Evolutionary conservation across 2,113 vertebrate species (phyloP).

Genomic region (Oophaga pumilio): DNA sequence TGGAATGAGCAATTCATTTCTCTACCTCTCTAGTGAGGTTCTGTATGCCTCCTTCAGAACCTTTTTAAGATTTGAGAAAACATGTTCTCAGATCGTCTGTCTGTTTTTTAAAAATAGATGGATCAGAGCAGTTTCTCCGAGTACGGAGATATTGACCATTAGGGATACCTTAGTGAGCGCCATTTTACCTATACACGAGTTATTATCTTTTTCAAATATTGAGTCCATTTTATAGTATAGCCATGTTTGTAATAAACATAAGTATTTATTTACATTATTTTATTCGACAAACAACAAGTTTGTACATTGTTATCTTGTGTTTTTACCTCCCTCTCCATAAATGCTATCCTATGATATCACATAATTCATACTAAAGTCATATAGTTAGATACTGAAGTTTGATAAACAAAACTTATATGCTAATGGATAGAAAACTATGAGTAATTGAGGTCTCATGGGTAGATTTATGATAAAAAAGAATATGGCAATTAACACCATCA

Average conservation of each 20-base stretch:
- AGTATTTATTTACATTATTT: not conserved
- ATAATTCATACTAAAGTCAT: not conserved
- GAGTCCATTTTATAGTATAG: not conserved
- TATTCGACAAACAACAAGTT: not conserved
- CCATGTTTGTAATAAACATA: not conserved
- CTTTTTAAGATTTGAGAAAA: too few species aligned
- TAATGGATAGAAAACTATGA: conserved; percentile 24
- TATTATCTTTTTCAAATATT: not conserved
- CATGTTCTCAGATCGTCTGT: too few species aligned
- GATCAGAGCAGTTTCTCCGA: too few species aligned
- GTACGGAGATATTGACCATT: too few species aligned
- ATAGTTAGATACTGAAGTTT: conserved; percentile 9
- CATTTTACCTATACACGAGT: too few species aligned
- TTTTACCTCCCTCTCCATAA: not conserved
- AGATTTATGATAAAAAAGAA: conserved; percentile 49
- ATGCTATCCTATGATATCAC: conserved; percentile 27
- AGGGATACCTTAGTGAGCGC: too few species aligned
- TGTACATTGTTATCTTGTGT: not conserved
- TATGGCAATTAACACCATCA: conserved; percentile 52
- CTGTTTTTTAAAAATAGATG: too few species aligned
- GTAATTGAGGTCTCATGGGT: conserved; percentile 47
- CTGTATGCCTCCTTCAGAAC: too few species aligned
- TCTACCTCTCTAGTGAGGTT: too few species aligned
- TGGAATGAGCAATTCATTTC: too few species aligned
- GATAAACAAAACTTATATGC: conserved; percentile 23